phyloP scores from a whole-genome alignment of 2,888 invertebrate genomes.

The Megamerina dolium region DNA sequence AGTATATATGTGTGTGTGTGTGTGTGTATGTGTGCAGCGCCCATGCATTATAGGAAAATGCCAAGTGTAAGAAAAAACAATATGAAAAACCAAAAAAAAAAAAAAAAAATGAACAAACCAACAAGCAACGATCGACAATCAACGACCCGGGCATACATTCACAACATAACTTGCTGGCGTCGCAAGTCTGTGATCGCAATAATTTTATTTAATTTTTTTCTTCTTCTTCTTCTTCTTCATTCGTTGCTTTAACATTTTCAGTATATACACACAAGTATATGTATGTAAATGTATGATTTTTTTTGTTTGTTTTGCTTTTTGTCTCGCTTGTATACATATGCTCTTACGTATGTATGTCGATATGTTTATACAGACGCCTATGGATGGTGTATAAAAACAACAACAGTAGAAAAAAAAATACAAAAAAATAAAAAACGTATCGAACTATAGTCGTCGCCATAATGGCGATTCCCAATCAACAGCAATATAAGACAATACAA shows the following conservation, averaged over 20 bases:
- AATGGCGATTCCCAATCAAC: constrained; percentile 41
- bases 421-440: not conserved
- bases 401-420: not conserved
- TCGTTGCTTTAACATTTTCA: constrained; percentile 18
- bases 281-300: too few species aligned
- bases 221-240: constrained; percentile 15
- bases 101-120: constrained; percentile 11
- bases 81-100: constrained; percentile 1
- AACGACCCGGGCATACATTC: constrained; percentile 19
- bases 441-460: constrained; percentile 31
- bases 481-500: constrained; percentile 1
- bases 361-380: too few species aligned
- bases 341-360: too few species aligned
- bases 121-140: constrained; percentile 10
- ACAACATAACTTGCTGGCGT: constrained; percentile 38
- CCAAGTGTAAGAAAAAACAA: constrained; percentile 6
- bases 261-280: too few species aligned
- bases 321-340: too few species aligned
- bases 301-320: too few species aligned
- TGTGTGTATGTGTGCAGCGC: not conserved
- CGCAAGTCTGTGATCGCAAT: constrained; percentile 41
- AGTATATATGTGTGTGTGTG: not conserved
- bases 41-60: constrained; percentile 1
- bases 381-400: not conserved
- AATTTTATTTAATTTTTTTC: constrained; percentile 18